Conservation (phyloP, 1,140 invertebrate genomes). For the Sinella curviseta region DNA sequence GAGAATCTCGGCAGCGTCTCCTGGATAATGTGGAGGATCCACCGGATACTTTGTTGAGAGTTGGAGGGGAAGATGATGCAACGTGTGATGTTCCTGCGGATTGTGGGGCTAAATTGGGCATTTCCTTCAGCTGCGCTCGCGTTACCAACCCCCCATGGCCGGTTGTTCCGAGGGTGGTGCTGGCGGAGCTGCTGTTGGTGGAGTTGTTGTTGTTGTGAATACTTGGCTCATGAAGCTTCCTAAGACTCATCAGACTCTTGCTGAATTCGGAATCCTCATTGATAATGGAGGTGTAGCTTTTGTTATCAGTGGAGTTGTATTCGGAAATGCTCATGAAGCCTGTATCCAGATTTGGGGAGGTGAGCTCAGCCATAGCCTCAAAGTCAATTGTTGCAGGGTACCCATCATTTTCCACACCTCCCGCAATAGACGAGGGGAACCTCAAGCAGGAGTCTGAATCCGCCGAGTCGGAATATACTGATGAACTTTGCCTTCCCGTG, state of each 20-base stretch:
- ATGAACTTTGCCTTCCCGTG: not conserved
- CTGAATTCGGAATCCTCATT: conserved; percentile 11
- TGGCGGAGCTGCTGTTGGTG: not conserved
- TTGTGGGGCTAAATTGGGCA: not conserved
- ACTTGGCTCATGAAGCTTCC: not conserved
- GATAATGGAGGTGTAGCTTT: conserved; percentile 3
- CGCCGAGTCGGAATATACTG: conserved; percentile 8
- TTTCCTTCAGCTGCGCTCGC: not conserved
- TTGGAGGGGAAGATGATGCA: not conserved
- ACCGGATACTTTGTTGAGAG: not conserved
- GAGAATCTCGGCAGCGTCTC: not conserved
- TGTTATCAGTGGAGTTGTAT: not conserved
- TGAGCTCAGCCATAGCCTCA: conserved; percentile 10
- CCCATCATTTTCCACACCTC: not conserved
- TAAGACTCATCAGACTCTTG: not conserved
- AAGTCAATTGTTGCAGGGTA: not conserved
- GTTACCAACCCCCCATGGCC: not conserved
- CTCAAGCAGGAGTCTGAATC: conserved; percentile 7
- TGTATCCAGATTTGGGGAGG: not conserved
- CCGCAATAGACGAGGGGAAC: not conserved
- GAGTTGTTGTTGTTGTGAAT: not conserved
- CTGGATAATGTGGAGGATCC: not conserved
- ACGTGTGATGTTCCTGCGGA: not conserved
- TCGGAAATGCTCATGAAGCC: not conserved
- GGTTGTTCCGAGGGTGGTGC: not conserved